Base-by-base conservation (phyloP, 2,113 vertebrate genomes). In the Petroica traversi region DNA sequence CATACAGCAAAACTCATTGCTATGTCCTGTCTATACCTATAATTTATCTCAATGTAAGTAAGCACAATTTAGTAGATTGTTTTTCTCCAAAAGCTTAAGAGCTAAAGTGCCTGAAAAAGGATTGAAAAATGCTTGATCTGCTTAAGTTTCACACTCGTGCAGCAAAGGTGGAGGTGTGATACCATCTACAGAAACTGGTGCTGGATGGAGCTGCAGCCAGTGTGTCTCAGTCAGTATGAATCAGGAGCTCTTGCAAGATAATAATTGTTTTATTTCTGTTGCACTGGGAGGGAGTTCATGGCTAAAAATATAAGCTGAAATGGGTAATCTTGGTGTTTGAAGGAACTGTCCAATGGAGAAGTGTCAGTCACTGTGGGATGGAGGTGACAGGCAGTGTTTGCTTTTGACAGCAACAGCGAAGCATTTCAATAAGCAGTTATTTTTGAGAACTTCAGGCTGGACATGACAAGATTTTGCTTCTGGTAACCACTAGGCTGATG, bases 131-230 rank as follows among this genome's bases (percentile, higher is more conserved):
- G 26, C 9, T 57, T 54, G 20, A 36, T 40, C 23, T 85, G 12
- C 24, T 36, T 4, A 17, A 63, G 33, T 36, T 85, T n/a, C 36
- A 13, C 19, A 8, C 24, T 54, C 0, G 0, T 58, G 34, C 19
- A 3, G 14, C 18, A 20, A 54, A 94, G 71, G 33, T 61, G 52
- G 68, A 93, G 45, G 38, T 26, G 4, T 79, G 41, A 40, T 16
- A 14, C 24, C 19, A 15, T 41, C 67, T 67, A 12, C 40, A 68
- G 82, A 71, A 87, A 36, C 10, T 45, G 58, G 29, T 4, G 12
- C 41, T 66, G 67, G 29, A 14, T 83, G 58, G 67, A 41, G 41
- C 3, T 6, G 46, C 28, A 88, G 71, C 41, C 55, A 33, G 18
- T 2, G 28, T 31, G 26, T 79, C 69, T 85, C 71, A 40, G 5